Conservation (phyloP, 2,888 invertebrate genomes). For the Ischnus inquisitorius region DNA sequence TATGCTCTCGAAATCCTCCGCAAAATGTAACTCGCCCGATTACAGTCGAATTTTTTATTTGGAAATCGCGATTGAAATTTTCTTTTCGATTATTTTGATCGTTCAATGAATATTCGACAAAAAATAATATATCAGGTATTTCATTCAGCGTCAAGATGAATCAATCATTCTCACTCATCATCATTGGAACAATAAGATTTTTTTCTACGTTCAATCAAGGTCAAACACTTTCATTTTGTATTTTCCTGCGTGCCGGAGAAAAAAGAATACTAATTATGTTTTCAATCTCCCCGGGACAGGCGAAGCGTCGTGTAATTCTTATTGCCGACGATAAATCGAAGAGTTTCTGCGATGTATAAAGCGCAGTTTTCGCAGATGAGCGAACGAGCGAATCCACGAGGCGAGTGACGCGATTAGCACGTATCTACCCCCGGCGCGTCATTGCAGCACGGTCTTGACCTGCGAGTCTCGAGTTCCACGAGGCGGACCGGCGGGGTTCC, state of each 20-base stretch:
- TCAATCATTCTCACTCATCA: no score
- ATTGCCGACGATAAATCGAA: conserved; percentile 4
- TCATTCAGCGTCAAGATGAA: no score
- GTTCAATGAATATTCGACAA: no score
- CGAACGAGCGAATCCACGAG: conserved; percentile 73
- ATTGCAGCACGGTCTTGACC: conserved; percentile 37
- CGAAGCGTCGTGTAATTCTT: background rate
- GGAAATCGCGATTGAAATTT: no score
- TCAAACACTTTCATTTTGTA: background rate
- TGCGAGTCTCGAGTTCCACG: conserved; percentile 62
- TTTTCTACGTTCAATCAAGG: background rate
- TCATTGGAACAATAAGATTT: background rate
- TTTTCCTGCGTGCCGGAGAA: background rate
- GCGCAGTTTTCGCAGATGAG: conserved; percentile 23
- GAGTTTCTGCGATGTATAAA: background rate
- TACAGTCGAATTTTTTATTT: background rate
- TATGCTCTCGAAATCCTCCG: background rate
- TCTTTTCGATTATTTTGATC: no score
- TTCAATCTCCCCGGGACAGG: background rate
- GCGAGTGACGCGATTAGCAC: conserved; percentile 64
- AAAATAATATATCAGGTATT: no score
- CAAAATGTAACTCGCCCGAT: background rate
- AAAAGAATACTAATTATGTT: conserved; percentile 15
- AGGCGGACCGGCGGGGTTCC: conserved; percentile 33
- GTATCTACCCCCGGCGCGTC: conserved; percentile 45